Conservation (phyloP, 2,113 vertebrate species). For the Cyanoliseus patagonus region DNA sequence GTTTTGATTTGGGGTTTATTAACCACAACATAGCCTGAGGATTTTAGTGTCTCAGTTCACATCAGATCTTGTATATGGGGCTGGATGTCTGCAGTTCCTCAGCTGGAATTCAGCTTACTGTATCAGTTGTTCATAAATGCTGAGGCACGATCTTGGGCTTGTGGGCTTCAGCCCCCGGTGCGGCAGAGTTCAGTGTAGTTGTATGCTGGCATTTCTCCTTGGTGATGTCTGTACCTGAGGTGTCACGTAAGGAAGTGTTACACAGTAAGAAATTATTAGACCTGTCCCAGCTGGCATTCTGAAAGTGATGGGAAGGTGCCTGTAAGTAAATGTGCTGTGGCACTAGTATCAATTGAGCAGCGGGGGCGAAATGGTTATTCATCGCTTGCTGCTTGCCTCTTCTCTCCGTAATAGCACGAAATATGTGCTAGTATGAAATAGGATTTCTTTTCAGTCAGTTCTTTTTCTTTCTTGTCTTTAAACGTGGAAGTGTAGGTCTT, state of each 20-base stretch:
- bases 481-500: not conserved
- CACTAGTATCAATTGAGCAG: accelerated
- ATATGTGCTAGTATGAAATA: not conserved
- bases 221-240: not conserved
- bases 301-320: not conserved
- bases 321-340: accelerated
- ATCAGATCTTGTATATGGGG: not conserved
- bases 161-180: not conserved
- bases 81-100: not conserved
- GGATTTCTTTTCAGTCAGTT: not conserved
- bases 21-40: not conserved
- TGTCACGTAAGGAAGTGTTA: not conserved
- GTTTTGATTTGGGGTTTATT: not conserved
- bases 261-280: not conserved
- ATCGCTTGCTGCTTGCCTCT: not conserved
- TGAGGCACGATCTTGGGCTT: not conserved
- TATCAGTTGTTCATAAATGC: not conserved
- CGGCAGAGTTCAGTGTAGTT: not conserved
- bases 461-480: not conserved
- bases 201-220: not conserved
- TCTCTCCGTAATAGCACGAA: not conserved
- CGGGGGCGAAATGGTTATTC: not conserved
- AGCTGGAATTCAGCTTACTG: not conserved
- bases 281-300: not conserved
- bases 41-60: not conserved